Conservation (phyloP, 2,797 vertebrate species). For the Tapirus indicus region DNA sequence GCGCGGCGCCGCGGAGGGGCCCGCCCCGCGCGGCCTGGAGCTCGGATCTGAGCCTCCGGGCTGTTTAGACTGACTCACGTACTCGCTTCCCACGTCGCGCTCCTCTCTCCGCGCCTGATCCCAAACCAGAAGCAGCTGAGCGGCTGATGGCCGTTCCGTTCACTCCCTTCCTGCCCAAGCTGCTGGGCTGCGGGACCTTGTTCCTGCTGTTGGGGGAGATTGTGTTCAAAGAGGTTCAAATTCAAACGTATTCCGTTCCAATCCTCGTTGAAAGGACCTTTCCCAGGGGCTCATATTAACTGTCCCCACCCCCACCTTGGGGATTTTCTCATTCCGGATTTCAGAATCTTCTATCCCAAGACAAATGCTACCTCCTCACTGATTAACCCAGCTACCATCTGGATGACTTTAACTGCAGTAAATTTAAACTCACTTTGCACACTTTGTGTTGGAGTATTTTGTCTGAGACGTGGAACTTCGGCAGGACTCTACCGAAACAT, state of each 20-base stretch:
- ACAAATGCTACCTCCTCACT: slow-evolving; percentile 61
- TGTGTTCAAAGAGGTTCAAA: slow-evolving; percentile 79
- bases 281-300: slow-evolving; percentile 74
- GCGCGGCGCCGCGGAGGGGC: not conserved
- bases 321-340: slow-evolving; percentile 70
- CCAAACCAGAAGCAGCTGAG: slow-evolving; percentile 54
- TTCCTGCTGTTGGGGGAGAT: slow-evolving; percentile 74
- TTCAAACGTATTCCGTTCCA: slow-evolving; percentile 73
- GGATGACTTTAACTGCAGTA: slow-evolving; percentile 68
- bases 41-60: not conserved
- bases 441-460: slow-evolving; percentile 36
- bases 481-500: slow-evolving; percentile 16
- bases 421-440: slow-evolving; percentile 42
- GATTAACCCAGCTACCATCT: slow-evolving; percentile 72
- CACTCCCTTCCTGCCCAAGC: slow-evolving; percentile 67
- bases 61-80: slow-evolving; percentile 13
- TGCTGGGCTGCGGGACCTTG: slow-evolving; percentile 63
- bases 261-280: slow-evolving; percentile 66
- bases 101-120: slow-evolving; percentile 25
- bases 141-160: slow-evolving; percentile 56
- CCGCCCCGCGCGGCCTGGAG: not conserved
- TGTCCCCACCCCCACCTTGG: slow-evolving; percentile 62
- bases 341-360: slow-evolving; percentile 59
- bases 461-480: slow-evolving; percentile 48
- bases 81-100: not conserved